These are phyloP conservation scores for Brevimyrus niger DNA, from an alignment of 2,113 vertebrate genomes.

Conservation along the genomic window DNA sequence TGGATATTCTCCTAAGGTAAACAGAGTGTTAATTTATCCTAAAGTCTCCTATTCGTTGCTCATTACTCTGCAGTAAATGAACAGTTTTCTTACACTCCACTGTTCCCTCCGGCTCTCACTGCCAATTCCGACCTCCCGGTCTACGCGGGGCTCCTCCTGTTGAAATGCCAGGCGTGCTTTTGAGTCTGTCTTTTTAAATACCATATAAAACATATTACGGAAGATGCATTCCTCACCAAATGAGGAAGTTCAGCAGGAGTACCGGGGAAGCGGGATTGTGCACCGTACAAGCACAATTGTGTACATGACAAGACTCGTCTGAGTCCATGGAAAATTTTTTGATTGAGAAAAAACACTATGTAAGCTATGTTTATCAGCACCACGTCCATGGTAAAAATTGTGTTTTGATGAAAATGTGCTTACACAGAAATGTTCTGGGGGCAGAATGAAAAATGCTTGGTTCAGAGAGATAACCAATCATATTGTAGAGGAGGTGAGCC, in stretches of 20 bases:
- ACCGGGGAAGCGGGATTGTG: neutral
- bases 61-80: neutral
- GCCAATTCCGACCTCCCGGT: neutral
- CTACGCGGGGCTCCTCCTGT: neutral
- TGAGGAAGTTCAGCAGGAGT: neutral
- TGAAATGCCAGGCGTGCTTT: neutral
- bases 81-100: neutral
- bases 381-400: neutral
- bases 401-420: neutral
- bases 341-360: neutral
- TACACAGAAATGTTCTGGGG: neutral
- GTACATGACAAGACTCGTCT: neutral
- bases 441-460: neutral
- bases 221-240: neutral
- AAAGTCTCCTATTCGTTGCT: neutral
- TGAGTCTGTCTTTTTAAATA: neutral
- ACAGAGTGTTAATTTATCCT: conserved; percentile 8
- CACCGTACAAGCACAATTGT: neutral
- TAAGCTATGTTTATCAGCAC: neutral
- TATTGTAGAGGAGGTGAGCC: neutral
- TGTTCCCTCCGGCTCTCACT: neutral
- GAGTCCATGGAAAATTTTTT: neutral
- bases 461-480: neutral
- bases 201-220: neutral
- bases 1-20: neutral